These are phyloP conservation scores for Sarcophaga rosellei DNA, from an alignment of 2,888 invertebrate genomes.

Conservation along the genomic window DNA sequence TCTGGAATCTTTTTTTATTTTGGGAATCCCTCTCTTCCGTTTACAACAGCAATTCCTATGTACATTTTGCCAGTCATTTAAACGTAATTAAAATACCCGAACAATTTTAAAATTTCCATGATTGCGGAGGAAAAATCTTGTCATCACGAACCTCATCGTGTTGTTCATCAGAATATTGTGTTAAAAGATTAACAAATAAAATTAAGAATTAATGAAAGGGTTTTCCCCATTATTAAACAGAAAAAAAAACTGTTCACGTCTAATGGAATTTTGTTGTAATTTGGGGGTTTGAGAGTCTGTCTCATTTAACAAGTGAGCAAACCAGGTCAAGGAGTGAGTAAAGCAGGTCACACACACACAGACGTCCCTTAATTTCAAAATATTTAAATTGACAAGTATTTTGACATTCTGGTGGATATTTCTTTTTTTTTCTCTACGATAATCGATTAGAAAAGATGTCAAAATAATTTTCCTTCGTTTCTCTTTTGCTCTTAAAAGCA, in stretches of 20 bases:
- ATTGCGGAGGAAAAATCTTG: constrained; percentile 50
- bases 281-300: neutral
- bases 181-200: constrained; percentile 18
- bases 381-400: constrained; percentile 55
- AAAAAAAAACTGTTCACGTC: neutral
- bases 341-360: neutral
- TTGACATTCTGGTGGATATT: constrained; percentile 34
- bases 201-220: constrained; percentile 7
- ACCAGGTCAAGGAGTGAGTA: no score
- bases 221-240: constrained; percentile 31
- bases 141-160: neutral
- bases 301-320: no score
- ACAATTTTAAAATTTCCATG: constrained; percentile 60
- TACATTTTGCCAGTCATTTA: constrained; percentile 56
- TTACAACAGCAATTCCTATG: neutral
- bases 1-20: neutral
- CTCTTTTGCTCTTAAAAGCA: constrained; percentile 37
- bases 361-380: constrained; percentile 35
- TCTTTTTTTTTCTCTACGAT: neutral
- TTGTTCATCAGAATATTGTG: neutral
- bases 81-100: constrained; percentile 54
- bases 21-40: neutral
- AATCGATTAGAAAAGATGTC: neutral
- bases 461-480: constrained; percentile 46
- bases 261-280: constrained; percentile 41